phyloP scores from a whole-genome alignment of 2,888 invertebrate genomes.

The Morpho achilles region DNA sequence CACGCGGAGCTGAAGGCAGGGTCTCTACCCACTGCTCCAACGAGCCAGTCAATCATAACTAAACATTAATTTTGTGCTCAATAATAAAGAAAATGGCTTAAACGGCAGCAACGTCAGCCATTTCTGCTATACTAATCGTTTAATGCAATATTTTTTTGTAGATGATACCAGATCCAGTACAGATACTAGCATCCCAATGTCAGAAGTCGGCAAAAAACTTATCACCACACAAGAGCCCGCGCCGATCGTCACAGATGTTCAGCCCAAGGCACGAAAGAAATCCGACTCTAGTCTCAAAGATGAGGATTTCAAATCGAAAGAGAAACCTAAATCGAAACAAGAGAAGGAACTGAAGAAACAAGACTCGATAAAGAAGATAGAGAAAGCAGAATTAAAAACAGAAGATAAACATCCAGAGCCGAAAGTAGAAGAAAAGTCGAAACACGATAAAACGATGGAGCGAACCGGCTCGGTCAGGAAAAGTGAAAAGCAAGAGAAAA shows the following conservation, averaged over 20 bases:
- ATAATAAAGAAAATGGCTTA: too few relatives aligned
- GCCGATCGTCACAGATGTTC: slow-evolving; percentile 35
- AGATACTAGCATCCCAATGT: slow-evolving; percentile 46
- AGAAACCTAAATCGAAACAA: slow-evolving; percentile 46
- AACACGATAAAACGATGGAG: slow-evolving; percentile 43
- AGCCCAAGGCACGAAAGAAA: slow-evolving; percentile 58
- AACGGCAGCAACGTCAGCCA: too few relatives aligned
- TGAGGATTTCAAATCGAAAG: slow-evolving; percentile 54
- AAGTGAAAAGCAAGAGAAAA: slow-evolving; percentile 34
- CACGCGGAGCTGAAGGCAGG: too few relatives aligned
- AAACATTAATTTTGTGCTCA: too few relatives aligned
- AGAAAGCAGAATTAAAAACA: slow-evolving; percentile 40
- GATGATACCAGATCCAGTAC: slow-evolving; percentile 60
- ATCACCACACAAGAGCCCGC: slow-evolving; percentile 34
- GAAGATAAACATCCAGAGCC: slow-evolving; percentile 36
- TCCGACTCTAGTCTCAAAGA: slow-evolving; percentile 68
- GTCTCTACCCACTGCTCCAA: too few relatives aligned
- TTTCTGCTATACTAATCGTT: neutral
- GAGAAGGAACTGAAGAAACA: slow-evolving; percentile 43
- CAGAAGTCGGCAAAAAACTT: slow-evolving; percentile 48
- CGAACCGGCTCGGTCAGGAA: slow-evolving; percentile 55
- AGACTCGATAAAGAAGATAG: slow-evolving; percentile 46
- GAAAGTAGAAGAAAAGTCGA: slow-evolving; percentile 36
- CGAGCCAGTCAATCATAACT: too few relatives aligned
- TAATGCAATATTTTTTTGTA: slow-evolving; percentile 26